A percentile compares a stretch with the other conserved stretches of the same genome.
phyloP scores from a whole-genome alignment of 2,113 vertebrate species.

The Rhinoderma darwinii region DNA sequence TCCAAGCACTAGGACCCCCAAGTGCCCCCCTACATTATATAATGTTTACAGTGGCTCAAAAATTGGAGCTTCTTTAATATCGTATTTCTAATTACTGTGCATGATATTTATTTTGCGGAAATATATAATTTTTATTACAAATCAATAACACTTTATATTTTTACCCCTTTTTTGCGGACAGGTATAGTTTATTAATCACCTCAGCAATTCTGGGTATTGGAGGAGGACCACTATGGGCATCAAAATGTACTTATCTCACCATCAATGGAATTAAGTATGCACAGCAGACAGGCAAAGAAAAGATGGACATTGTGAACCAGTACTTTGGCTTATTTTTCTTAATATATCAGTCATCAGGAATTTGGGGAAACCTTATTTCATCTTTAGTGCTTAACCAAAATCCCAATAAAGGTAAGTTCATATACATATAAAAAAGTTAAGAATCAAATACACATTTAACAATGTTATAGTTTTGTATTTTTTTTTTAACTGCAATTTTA shows the following conservation, averaged over 20 bases:
- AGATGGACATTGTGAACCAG: constrained; percentile 82
- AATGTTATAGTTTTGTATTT: too few relatives aligned
- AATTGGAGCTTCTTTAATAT: too few relatives aligned
- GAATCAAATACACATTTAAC: neutral
- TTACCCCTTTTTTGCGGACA: constrained; percentile 63
- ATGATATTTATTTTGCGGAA: too few relatives aligned
- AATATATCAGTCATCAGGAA: constrained; percentile 87
- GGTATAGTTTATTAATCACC: constrained; percentile 89
- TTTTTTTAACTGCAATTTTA: too few relatives aligned
- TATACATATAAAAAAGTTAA: neutral
- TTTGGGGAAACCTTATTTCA: constrained; percentile 96
- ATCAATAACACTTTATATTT: neutral
- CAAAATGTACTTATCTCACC: constrained; percentile 91
- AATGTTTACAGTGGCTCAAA: too few relatives aligned
- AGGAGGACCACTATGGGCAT: constrained; percentile 90
- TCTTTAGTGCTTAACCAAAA: constrained; percentile 86
- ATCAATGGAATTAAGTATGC: constrained; percentile 77
- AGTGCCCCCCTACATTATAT: too few relatives aligned
- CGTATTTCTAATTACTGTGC: too few relatives aligned
- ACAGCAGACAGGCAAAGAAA: constrained; percentile 67
- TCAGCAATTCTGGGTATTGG: constrained; percentile 89
- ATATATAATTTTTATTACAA: too few relatives aligned
- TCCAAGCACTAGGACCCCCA: too few relatives aligned
- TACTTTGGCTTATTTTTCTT: constrained; percentile 96
- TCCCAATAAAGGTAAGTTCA: constrained; percentile 74